phyloP scores from a whole-genome alignment of 2,797 vertebrate species.

The Lophotriccus pileatus region DNA sequence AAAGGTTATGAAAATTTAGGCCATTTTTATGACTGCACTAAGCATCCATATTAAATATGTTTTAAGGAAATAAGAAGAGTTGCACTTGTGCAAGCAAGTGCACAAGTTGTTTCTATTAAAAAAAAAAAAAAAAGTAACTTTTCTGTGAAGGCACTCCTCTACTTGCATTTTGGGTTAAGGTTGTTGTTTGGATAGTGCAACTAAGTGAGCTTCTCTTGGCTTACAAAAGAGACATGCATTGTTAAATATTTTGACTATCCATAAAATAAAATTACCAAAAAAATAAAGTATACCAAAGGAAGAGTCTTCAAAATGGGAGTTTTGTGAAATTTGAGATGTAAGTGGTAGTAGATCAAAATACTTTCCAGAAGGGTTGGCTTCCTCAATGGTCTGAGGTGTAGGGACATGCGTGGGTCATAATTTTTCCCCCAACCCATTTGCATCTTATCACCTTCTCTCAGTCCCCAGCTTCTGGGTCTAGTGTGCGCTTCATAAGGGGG shows the following conservation, averaged over 20 bases:
- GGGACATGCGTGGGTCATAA: neutral
- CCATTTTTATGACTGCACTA: neutral
- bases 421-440: neutral
- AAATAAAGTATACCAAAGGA: neutral
- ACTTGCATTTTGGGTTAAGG: neutral
- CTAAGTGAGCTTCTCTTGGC: neutral
- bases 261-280: neutral
- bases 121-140: neutral
- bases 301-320: neutral
- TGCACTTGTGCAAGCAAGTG: neutral
- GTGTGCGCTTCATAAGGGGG: neutral
- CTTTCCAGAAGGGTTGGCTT: neutral
- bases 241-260: neutral
- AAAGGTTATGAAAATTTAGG: neutral
- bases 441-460: neutral
- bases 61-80: neutral
- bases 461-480: neutral
- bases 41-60: neutral
- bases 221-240: fast-evolving
- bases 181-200: neutral
- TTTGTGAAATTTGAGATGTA: neutral
- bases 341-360: neutral
- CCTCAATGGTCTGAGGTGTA: neutral
- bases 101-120: too few relatives aligned
- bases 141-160: neutral